Percentiles rank a stretch among this genome's conserved stretches.
These are phyloP conservation scores for Drosophila neotestacea DNA, from an alignment of 2,888 invertebrate species.

Conservation along the genomic window DNA sequence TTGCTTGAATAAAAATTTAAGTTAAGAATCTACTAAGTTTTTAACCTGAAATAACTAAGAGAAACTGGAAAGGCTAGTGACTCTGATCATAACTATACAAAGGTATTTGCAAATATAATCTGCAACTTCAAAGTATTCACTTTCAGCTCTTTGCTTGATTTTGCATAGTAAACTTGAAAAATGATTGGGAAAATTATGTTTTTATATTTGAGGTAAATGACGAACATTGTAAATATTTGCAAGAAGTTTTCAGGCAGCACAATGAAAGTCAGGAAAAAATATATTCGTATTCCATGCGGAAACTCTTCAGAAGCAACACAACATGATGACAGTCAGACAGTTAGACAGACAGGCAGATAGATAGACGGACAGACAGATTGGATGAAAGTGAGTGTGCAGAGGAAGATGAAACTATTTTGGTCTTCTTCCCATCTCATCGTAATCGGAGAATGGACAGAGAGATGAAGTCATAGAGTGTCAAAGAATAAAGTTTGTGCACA, in stretches of 20 bases:
- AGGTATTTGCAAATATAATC: background rate
- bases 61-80: too few relatives aligned
- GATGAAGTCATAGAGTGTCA: conserved; percentile 27
- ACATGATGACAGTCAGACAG: conserved; percentile 49
- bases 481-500: conserved; percentile 51
- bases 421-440: background rate
- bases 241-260: conserved; percentile 18
- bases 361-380: conserved; percentile 29
- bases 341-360: conserved; percentile 42
- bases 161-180: background rate
- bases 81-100: background rate
- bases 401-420: conserved; percentile 49
- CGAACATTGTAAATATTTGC: conserved; percentile 26
- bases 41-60: background rate
- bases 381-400: conserved; percentile 2
- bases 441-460: conserved; percentile 22
- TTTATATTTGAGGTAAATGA: conserved; percentile 6
- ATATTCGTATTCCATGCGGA: conserved; percentile 1
- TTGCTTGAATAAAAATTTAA: conserved; percentile 28
- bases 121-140: background rate
- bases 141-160: background rate
- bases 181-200: conserved; percentile 15
- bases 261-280: conserved; percentile 34
- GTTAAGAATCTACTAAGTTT: background rate
- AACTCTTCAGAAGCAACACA: conserved; percentile 54